These are phyloP conservation scores for Zaprionus africanus DNA, from an alignment of 1,140 invertebrate species.

Conservation along the genomic window DNA sequence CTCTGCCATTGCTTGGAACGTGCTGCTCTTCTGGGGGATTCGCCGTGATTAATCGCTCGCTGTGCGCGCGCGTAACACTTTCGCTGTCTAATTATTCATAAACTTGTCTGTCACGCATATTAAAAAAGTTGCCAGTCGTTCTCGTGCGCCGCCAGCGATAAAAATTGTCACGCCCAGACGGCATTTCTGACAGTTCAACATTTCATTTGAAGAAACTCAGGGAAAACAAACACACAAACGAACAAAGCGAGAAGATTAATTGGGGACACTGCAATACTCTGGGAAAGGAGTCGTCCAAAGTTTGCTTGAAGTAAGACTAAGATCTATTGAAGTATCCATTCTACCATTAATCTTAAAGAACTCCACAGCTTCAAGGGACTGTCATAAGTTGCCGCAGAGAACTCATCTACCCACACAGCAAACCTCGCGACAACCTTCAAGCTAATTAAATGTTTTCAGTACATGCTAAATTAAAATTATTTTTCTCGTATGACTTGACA, in stretches of 20 bases:
- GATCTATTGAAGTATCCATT: background rate
- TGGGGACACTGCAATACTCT: background rate
- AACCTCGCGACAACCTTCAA: background rate
- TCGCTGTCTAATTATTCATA: conserved; percentile 74
- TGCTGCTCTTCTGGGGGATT: conserved; percentile 22
- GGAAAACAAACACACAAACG: conserved; percentile 6
- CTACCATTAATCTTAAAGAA: background rate
- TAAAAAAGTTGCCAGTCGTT: conserved; percentile 58
- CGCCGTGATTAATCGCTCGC: conserved; percentile 66
- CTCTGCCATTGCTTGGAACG: conserved; percentile 20
- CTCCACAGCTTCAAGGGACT: background rate
- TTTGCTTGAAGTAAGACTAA: too few species aligned
- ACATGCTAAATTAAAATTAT: conserved; percentile 36
- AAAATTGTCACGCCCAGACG: conserved; percentile 52
- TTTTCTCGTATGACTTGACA: conserved; percentile 21
- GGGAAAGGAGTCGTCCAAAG: background rate
- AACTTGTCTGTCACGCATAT: conserved; percentile 68
- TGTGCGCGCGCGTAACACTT: conserved; percentile 33
- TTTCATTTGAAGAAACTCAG: conserved; percentile 51
- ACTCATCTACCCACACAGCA: background rate
- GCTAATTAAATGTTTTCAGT: conserved; percentile 63
- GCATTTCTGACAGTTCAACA: conserved; percentile 58
- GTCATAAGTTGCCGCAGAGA: conserved; percentile 1
- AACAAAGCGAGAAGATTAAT: conserved; percentile 6
- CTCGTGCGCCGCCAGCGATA: conserved; percentile 25